These are phyloP conservation scores for Peromyscus polionotus DNA, from an alignment of 2,113 vertebrate genomes.

Conservation along the genomic window DNA sequence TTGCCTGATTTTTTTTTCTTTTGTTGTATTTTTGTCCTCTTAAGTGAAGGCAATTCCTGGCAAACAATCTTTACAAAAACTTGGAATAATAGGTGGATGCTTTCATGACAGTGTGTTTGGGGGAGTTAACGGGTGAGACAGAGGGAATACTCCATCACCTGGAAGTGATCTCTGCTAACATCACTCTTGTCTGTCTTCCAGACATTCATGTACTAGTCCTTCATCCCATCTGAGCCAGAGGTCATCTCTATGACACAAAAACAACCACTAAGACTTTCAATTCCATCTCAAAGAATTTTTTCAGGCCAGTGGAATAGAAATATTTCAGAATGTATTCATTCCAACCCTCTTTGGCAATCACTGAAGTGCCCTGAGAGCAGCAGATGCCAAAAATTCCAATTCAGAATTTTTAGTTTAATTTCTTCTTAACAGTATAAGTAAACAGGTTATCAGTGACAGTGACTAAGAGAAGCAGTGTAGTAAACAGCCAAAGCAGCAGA, in stretches of 20 bases:
- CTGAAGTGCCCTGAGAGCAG: neutral
- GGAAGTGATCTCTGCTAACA: neutral
- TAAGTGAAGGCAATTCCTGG: conserved; percentile 32
- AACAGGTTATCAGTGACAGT: neutral
- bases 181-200: neutral
- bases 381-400: conserved; percentile 3
- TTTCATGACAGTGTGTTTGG: neutral
- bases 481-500: neutral
- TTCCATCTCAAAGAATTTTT: neutral
- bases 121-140: neutral
- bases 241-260: neutral
- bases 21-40: conserved; percentile 11
- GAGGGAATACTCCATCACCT: neutral
- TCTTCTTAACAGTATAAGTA: neutral
- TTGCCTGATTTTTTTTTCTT: neutral
- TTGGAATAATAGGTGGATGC: neutral
- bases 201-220: neutral
- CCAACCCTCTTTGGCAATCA: neutral
- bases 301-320: neutral
- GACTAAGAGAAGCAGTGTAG: neutral
- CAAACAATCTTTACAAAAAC: conserved; percentile 18
- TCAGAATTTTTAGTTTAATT: neutral
- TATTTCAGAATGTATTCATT: conserved; percentile 18
- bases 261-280: neutral
- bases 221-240: neutral